Percentiles rank a stretch among this genome's conserved stretches.
phyloP scores from a whole-genome alignment of 2,113 vertebrate genomes.

The Anser brachyrhynchus region DNA sequence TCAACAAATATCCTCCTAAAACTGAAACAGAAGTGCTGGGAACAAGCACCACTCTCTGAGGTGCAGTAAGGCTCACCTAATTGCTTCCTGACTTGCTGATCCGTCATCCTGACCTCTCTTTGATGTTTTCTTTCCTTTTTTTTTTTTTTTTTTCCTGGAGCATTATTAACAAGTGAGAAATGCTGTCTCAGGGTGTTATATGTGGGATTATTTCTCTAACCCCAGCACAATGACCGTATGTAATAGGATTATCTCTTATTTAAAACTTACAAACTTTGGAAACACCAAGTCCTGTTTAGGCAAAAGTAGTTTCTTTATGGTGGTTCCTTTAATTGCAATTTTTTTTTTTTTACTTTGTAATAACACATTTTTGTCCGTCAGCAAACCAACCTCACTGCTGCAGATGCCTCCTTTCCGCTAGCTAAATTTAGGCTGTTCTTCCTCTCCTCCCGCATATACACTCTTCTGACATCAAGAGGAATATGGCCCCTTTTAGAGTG shows the following conservation, averaged over 20 bases:
- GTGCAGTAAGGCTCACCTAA: conserved; percentile 60
- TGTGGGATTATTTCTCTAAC: conserved; percentile 11
- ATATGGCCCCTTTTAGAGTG: neutral
- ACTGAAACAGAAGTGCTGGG: neutral
- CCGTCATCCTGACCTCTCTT: conserved; percentile 39
- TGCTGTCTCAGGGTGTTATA: conserved; percentile 23
- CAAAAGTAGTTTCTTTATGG: neutral
- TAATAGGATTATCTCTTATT: conserved; percentile 22
- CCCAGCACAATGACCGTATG: neutral
- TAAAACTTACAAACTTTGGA: conserved; percentile 33
- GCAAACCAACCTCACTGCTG: conserved; percentile 3
- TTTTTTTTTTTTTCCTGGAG: neutral
- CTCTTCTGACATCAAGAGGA: conserved; percentile 27
- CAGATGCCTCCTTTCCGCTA: conserved; percentile 30
- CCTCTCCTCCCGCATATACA: neutral
- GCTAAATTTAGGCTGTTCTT: conserved; percentile 50
- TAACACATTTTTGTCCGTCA: neutral
- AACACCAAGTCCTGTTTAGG: neutral
- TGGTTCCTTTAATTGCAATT: neutral
- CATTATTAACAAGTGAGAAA: conserved; percentile 40
- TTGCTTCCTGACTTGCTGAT: conserved; percentile 66
- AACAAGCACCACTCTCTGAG: neutral
- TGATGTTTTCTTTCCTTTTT: conserved; percentile 2
- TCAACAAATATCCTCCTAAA: neutral
- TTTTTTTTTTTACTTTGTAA: neutral